Evolutionary conservation across 2,888 invertebrate species (phyloP), one percentile per base, ranked within the genome.

Genomic region (Hermaeophaga mercurialis): DNA sequence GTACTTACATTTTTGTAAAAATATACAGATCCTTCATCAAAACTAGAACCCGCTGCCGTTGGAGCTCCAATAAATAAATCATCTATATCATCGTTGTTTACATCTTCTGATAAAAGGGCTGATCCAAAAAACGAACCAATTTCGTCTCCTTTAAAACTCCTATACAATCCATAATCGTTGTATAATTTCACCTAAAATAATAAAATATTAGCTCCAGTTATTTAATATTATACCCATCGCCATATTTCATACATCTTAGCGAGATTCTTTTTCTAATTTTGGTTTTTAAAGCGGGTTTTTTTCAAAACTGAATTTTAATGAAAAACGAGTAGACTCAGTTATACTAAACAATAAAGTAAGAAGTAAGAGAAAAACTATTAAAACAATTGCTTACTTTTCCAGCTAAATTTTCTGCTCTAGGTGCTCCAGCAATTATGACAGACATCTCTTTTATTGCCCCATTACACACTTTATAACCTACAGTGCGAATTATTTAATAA

Each of bases 1-100:
- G n/a, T n/a, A n/a, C 64, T 36, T 57, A 58, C 59, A 28, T 45
- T 79, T 55, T 81, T 72, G 66, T 81, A 86, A 36, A 84, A 78
- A 66, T 82, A 84, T 1, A 86, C 84, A 54, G 81, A 81, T 19
- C 86, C 87, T 70, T 85, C 84, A 58, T 87, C 86, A 44, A 75
- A 83, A 6, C 64, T 77, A 22, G 68, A 73, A 31, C 70, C 64
- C 28, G 75, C 80, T 31, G 78, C 80, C 0, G 50, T 63, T 0
- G 88, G 88, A 1, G 87, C 86, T 3, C 86, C 87, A 1, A 88
- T 83, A 2, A 88, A 66, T 1, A 88, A 72, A 56, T 88, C 88
- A 47, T 81, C 80, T 4, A 80, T 69, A 0, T 80, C 81, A 69
- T 88, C 87, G 1, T 76, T 78, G 64, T 84, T 83, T 0, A 87